A percentile compares a stretch with the other conserved stretches of the same genome.
Conservation (phyloP, 92 coral and sea anemone species). For the Palythoa caribaeorum region DNA sequence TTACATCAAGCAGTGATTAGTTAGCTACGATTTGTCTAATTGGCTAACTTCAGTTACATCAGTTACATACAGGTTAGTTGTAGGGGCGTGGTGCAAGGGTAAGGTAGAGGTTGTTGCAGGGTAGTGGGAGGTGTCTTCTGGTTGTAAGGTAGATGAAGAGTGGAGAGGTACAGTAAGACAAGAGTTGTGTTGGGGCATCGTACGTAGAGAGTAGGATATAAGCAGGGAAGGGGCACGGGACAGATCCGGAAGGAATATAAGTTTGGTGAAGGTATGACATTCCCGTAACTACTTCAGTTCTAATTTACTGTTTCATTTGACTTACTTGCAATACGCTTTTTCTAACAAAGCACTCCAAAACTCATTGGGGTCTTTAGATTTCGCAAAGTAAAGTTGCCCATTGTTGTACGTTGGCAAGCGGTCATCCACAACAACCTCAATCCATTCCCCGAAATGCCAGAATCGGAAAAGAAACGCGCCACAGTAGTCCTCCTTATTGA, state of each 20-base stretch:
- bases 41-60: no score
- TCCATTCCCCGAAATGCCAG: constrained; percentile 46
- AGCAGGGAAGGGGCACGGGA: not conserved
- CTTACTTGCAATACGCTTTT: constrained; percentile 49
- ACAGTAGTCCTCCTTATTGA: constrained; percentile 1
- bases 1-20: no score
- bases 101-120: no score
- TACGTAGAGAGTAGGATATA: not conserved
- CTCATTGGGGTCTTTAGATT: constrained; percentile 33
- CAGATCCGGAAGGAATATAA: not conserved
- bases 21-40: no score
- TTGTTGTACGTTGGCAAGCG: constrained; percentile 25
- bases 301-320: not conserved
- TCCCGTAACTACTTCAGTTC: not conserved
- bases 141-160: no score
- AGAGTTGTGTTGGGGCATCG: no score
- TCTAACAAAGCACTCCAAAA: constrained; percentile 49
- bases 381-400: constrained; percentile 28
- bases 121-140: no score
- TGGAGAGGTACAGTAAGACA: no score
- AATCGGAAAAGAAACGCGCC: constrained; percentile 42
- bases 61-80: no score
- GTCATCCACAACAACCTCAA: constrained; percentile 33
- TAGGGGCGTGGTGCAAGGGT: no score
- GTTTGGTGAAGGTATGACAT: not conserved